Evolutionary conservation across 2,113 vertebrate species (phyloP), one percentile per base, ranked within the genome.

Genomic region (Nothoprocta pentlandii): DNA sequence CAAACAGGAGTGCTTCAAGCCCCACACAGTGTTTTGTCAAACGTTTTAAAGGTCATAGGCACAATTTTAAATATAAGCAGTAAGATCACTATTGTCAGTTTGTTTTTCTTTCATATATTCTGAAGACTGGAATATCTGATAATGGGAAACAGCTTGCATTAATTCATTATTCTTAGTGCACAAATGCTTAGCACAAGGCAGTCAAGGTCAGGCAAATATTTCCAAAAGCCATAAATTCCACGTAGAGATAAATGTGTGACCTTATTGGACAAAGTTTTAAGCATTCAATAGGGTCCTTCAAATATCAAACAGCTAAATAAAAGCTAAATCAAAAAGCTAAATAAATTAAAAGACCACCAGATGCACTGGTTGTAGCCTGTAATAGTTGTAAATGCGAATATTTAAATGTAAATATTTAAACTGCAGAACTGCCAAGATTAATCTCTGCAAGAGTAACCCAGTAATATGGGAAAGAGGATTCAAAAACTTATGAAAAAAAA

Each of bases 201-300:
- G 28, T 59, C 56, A 90, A 92, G 87, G 79, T n/a, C 80, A 85
- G 69, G 87, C 46, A 87, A 91, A 73, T 91, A 87, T 82, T 91
- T 92, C 19, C n/a, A 54, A 82, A 91, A 87, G 59, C 9, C 51
- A 74, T 69, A 89, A 93, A 93, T 62, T 56, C 17, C 49, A 70
- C 2, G 11, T 54, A 93, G 71, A 92, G 67, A 89, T 61, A 93
- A 92, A 51, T n/a, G 77, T 47, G 25, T 70, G 51, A 70, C 63
- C 87, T 80, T 70, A 70, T 46, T 85, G 87, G 80, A 67, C 87
- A 28, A 77, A 87, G 68, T 21, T 26, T 63, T 70, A 46, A 87
- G 71, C 49, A 51, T 23, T 44, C 2, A 61, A 64, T 39, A 78
- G 16, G 17, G 44, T 63, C 44, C 23, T 39, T 80, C 19, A 2